These are phyloP conservation scores for Polietes domitor DNA, from an alignment of 2,888 invertebrate species.

Conservation along the genomic window DNA sequence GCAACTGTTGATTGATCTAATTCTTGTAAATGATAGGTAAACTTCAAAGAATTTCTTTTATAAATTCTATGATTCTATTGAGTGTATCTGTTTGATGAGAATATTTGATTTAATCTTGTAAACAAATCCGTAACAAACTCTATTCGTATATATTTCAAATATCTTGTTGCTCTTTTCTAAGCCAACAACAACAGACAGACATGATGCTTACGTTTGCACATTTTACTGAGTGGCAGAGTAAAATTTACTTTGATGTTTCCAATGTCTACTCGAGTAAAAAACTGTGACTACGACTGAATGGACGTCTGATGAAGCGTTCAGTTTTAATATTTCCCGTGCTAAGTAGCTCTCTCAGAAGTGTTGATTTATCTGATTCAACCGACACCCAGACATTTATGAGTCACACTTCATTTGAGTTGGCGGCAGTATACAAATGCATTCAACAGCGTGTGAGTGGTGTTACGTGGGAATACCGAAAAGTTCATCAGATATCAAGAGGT, in stretches of 20 bases:
- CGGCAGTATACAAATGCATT: neutral
- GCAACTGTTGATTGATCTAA: too few relatives aligned
- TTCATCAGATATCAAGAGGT: neutral
- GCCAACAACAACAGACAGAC: too few relatives aligned
- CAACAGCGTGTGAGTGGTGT: neutral
- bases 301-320: neutral
- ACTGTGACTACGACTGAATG: neutral
- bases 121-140: too few relatives aligned
- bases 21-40: too few relatives aligned
- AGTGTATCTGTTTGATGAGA: too few relatives aligned
- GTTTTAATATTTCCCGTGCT: neutral
- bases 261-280: neutral
- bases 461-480: neutral
- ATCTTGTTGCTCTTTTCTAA: too few relatives aligned
- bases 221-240: neutral
- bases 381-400: neutral
- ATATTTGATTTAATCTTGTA: too few relatives aligned
- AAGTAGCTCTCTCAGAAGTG: neutral
- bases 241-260: neutral
- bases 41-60: too few relatives aligned
- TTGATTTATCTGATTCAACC: neutral
- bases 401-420: constrained; percentile 8
- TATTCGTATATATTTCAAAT: too few relatives aligned
- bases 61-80: too few relatives aligned
- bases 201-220: too few relatives aligned